A percentile compares a stretch with the other conserved stretches of the same genome.
Conservation (phyloP, 2,797 vertebrate species). For the Aulostomus chinensis region DNA sequence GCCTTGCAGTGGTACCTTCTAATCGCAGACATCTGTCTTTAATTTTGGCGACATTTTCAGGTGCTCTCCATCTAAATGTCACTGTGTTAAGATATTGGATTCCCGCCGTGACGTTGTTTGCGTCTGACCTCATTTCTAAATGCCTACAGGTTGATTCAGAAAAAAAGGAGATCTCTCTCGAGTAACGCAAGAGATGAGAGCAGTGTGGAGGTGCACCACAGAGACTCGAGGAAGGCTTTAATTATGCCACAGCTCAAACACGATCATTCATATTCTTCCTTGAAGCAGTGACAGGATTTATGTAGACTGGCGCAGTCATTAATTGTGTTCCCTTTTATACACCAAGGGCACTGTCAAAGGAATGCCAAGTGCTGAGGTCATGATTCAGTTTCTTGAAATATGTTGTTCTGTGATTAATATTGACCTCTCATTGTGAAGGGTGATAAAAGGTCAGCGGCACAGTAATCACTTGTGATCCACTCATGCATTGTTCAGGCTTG, state of each 20-base stretch:
- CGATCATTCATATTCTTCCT: slow-evolving; percentile 1
- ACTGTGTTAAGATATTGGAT: slow-evolving; percentile 21
- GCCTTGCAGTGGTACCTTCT: too few relatives aligned
- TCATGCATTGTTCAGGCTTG: too few relatives aligned
- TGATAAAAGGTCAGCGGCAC: too few relatives aligned
- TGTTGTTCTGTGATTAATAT: slow-evolving; percentile 5
- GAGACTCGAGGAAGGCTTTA: slow-evolving; percentile 12
- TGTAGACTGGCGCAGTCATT: neutral
- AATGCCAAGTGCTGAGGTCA: neutral
- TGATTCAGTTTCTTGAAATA: neutral
- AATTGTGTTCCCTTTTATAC: neutral
- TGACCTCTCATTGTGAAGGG: slow-evolving; percentile 5
- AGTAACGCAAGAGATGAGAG: slow-evolving; percentile 9
- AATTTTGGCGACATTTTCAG: slow-evolving; percentile 35
- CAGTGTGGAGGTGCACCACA: neutral
- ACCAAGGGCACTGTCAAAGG: neutral
- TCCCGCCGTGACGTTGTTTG: slow-evolving; percentile 26
- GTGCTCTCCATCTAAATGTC: slow-evolving; percentile 41
- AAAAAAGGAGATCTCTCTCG: slow-evolving; percentile 37
- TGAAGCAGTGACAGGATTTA: neutral
- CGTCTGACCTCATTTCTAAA: slow-evolving; percentile 54
- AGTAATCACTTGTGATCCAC: slow-evolving; percentile 3
- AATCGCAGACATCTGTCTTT: too few relatives aligned
- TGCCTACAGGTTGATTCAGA: slow-evolving; percentile 45
- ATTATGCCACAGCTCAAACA: slow-evolving; percentile 15